A percentile compares a stretch with the other conserved stretches of the same genome.
Conservation (phyloP, 2,797 vertebrate species). For the Scyliorhinus canicula region DNA sequence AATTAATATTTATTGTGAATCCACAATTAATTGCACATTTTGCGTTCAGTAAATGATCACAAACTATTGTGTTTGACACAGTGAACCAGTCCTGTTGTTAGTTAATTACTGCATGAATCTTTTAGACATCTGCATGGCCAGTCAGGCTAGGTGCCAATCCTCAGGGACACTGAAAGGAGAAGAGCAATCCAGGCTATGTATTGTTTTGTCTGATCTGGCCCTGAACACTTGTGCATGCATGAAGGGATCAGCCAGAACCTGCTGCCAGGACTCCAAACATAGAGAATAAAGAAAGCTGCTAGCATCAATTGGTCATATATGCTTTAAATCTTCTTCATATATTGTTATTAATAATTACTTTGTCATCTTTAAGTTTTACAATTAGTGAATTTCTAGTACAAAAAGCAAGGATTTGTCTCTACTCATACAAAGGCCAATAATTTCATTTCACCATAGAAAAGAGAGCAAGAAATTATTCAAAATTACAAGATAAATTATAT, state of each 20-base stretch:
- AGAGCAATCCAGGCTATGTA: constrained; percentile 42
- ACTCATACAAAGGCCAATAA: not conserved
- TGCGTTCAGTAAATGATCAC: not conserved
- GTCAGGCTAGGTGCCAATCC: constrained; percentile 39
- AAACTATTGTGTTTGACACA: not conserved
- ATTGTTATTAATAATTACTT: not conserved
- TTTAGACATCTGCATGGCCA: not conserved
- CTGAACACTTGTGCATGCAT: constrained; percentile 43
- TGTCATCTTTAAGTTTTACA: not conserved
- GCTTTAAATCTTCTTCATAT: no score
- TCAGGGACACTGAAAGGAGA: constrained; percentile 45
- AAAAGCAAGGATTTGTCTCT: not conserved
- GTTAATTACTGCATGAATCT: constrained; percentile 19
- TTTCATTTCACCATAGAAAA: not conserved
- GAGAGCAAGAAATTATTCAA: not conserved
- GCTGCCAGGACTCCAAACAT: constrained; percentile 39
- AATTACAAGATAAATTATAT: not conserved
- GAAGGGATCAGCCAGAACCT: constrained; percentile 43
- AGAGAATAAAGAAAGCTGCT: constrained; percentile 43
- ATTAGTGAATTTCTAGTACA: not conserved
- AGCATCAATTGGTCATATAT: constrained; percentile 53
- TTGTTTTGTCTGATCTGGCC: constrained; percentile 42
- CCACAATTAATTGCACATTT: constrained; percentile 10
- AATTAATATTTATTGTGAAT: not conserved
- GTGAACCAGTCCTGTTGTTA: not conserved